Conservation (phyloP, 1,140 invertebrate species). For the Samia ricini region DNA sequence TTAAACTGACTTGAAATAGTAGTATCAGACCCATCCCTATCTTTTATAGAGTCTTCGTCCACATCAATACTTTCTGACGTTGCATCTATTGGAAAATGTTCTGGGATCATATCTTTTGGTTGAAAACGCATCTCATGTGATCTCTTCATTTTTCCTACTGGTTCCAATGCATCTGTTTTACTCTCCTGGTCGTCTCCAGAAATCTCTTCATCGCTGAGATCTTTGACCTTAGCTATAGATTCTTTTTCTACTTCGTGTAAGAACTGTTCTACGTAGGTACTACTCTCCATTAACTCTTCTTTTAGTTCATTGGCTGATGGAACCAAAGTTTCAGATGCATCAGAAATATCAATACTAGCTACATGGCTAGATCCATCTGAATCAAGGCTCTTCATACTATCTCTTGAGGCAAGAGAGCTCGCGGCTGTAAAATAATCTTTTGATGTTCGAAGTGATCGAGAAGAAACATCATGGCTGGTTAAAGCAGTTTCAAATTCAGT, state of each 20-base stretch:
- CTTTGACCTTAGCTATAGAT: slow-evolving; percentile 44
- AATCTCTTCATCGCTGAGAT: slow-evolving; percentile 68
- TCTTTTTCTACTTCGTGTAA: slow-evolving; percentile 66
- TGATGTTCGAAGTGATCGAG: slow-evolving; percentile 82
- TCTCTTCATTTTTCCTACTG: slow-evolving; percentile 87
- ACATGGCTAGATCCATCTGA: slow-evolving; percentile 93
- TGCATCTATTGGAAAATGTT: slow-evolving; percentile 65
- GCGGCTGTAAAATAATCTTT: slow-evolving; percentile 92
- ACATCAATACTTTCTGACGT: slow-evolving; percentile 64
- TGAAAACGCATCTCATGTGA: slow-evolving; percentile 94
- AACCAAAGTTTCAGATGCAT: slow-evolving; percentile 93
- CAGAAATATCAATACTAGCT: slow-evolving; percentile 92
- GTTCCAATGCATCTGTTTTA: slow-evolving; percentile 57
- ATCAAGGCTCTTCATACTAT: slow-evolving; percentile 93
- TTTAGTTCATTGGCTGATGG: slow-evolving; percentile 85
- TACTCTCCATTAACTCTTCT: slow-evolving; percentile 76
- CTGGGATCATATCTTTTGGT: slow-evolving; percentile 79
- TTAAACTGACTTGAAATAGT: slow-evolving; percentile 68
- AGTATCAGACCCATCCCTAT: slow-evolving; percentile 63
- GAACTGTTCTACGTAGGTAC: slow-evolving; percentile 71
- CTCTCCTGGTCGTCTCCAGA: slow-evolving; percentile 76
- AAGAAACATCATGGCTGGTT: slow-evolving; percentile 86
- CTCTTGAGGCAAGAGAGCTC: slow-evolving; percentile 89
- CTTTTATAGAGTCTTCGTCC: slow-evolving; percentile 63
- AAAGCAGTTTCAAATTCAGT: slow-evolving; percentile 94